phyloP scores from a whole-genome alignment of 2,113 vertebrate genomes.

The Choloepus hoffmanni region DNA sequence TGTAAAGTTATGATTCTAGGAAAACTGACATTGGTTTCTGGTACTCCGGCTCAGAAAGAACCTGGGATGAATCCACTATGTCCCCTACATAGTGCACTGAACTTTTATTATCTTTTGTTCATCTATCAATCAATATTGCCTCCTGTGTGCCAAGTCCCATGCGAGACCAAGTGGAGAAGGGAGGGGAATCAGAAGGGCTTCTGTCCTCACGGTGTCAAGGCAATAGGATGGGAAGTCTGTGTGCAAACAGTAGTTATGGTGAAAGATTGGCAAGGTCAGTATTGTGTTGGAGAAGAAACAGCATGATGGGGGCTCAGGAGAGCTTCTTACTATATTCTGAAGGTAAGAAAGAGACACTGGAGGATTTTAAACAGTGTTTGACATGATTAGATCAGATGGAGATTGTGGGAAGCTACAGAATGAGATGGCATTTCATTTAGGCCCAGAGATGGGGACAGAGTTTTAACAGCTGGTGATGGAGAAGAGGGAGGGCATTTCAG shows the following conservation, averaged over 20 bases:
- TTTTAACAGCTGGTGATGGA: slow-evolving; percentile 30
- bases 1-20: not conserved
- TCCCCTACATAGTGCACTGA: slow-evolving; percentile 36
- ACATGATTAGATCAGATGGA: not conserved
- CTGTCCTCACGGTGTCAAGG: not conserved
- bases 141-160: not conserved
- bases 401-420: not conserved
- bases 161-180: not conserved
- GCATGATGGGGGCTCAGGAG: not conserved
- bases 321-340: not conserved
- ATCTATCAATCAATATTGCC: slow-evolving; percentile 57
- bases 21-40: not conserved
- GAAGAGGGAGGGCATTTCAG: not conserved
- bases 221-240: not conserved
- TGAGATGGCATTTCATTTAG: slow-evolving; percentile 1
- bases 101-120: slow-evolving; percentile 53
- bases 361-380: not conserved
- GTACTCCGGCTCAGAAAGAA: not conserved
- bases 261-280: not conserved
- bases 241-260: not conserved
- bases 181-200: not conserved
- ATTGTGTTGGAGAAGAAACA: not conserved
- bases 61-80: not conserved
- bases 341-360: not conserved
- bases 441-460: not conserved